phyloP scores from a whole-genome alignment of 2,888 invertebrate species.

The Chaitophorus viminalis region DNA sequence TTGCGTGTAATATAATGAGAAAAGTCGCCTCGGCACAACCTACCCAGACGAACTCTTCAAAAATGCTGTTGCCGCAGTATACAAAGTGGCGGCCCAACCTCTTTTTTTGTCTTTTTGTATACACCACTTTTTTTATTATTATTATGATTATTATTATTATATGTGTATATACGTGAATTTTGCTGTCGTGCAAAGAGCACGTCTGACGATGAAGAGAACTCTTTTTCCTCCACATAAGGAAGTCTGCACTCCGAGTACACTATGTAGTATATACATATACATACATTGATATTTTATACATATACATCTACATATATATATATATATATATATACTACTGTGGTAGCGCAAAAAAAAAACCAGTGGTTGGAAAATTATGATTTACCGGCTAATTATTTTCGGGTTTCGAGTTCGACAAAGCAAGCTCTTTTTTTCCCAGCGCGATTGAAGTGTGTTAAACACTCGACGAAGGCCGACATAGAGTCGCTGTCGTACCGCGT shows the following conservation, averaged over 20 bases:
- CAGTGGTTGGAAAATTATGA: slow-evolving; percentile 15
- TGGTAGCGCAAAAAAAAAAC: slow-evolving; percentile 22
- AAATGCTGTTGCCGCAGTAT: slow-evolving; percentile 59
- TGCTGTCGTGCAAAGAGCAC: slow-evolving; percentile 27
- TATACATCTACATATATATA: too few species aligned
- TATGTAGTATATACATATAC: not conserved
- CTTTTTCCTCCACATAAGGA: slow-evolving; percentile 34
- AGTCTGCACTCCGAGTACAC: slow-evolving; percentile 25
- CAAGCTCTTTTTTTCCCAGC: not conserved
- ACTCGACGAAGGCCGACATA: not conserved
- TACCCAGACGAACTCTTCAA: slow-evolving; percentile 57
- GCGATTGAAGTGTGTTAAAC: slow-evolving; percentile 16
- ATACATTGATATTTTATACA: not conserved
- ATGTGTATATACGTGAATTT: slow-evolving; percentile 35
- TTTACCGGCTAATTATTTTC: slow-evolving; percentile 52
- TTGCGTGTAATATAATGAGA: slow-evolving; percentile 52
- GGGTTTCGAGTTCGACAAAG: slow-evolving; percentile 46
- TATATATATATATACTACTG: not conserved
- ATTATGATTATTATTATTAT: slow-evolving; percentile 34
- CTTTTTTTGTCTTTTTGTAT: slow-evolving; percentile 21
- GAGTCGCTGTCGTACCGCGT: not conserved
- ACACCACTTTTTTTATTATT: not conserved
- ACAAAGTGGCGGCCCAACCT: slow-evolving; percentile 35
- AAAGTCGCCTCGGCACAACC: slow-evolving; percentile 43
- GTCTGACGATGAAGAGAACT: slow-evolving; percentile 23